Percentiles rank a stretch among this genome's conserved stretches.
phyloP scores from a whole-genome alignment of 2,888 invertebrate species.

The Apamea sordens region DNA sequence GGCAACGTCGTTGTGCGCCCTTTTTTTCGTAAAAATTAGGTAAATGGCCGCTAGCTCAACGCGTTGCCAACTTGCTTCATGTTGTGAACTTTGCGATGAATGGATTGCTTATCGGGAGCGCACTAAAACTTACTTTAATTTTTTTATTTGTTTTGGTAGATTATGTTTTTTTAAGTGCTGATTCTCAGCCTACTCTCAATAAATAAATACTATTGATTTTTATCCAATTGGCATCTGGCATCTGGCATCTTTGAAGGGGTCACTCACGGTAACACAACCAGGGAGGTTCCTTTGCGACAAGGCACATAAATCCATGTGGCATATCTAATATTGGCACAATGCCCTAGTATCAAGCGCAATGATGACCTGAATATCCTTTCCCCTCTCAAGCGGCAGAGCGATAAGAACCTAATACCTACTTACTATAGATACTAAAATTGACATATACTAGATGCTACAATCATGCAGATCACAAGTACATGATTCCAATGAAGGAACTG shows the following conservation, averaged over 20 bases:
- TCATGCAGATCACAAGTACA: constrained; percentile 17
- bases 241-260: not conserved
- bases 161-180: too few relatives aligned
- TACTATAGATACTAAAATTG: not conserved
- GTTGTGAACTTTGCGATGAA: too few relatives aligned
- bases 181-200: too few relatives aligned
- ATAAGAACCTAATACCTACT: constrained; percentile 1
- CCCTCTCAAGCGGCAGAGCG: not conserved
- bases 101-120: too few relatives aligned
- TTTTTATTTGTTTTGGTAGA: too few relatives aligned
- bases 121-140: too few relatives aligned
- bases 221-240: too few relatives aligned
- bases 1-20: too few relatives aligned
- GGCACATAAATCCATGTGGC: not conserved
- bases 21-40: too few relatives aligned
- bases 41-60: too few relatives aligned
- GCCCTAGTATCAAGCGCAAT: not conserved
- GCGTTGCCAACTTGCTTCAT: too few relatives aligned
- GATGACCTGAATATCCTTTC: constrained; percentile 16
- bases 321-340: not conserved
- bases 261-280: not conserved
- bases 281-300: not conserved
- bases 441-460: not conserved
- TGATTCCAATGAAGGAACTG: constrained; percentile 41
- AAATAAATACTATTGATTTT: too few relatives aligned